Evolutionary conservation across 1,140 invertebrate species (phyloP).

Genomic region (Stegodyphus mimosarum): DNA sequence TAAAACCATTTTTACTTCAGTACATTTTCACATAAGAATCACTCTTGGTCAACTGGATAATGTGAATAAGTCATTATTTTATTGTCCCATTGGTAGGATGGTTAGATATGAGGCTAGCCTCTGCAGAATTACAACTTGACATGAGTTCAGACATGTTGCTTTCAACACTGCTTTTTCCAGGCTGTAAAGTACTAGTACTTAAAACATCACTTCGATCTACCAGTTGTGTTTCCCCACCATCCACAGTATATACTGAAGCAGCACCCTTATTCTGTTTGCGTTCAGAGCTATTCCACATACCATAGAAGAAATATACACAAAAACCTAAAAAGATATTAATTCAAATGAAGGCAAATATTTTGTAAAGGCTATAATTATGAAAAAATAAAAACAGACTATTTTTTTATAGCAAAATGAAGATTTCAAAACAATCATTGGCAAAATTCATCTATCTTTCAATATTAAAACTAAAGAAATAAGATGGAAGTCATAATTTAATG

Average conservation of each 20-base stretch:
- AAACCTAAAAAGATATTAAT: constrained; percentile 71
- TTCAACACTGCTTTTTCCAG: constrained; percentile 43
- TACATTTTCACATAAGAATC: too few species aligned
- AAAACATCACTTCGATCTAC: constrained; percentile 8
- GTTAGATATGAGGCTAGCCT: constrained; percentile 36
- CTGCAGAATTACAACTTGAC: constrained; percentile 32
- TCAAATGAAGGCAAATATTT: too few species aligned
- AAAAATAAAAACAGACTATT: too few species aligned
- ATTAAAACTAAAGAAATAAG: too few species aligned
- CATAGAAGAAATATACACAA: constrained; percentile 91
- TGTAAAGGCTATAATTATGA: too few species aligned
- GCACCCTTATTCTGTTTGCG: constrained; percentile 53
- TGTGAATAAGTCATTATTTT: not conserved
- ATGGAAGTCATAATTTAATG: too few species aligned
- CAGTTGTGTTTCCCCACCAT: constrained; percentile 14
- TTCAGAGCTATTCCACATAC: constrained; percentile 84
- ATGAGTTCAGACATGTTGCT: constrained; percentile 55
- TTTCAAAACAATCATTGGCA: too few species aligned
- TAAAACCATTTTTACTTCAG: too few species aligned
- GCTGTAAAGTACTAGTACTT: constrained; percentile 1
- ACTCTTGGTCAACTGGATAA: too few species aligned
- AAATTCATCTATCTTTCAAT: too few species aligned
- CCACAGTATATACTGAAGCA: constrained; percentile 21
- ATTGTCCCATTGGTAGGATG: constrained; percentile 23
- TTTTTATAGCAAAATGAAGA: too few species aligned